Evolutionary conservation across 2,113 vertebrate genomes (phyloP).

Genomic region (Crotalus tigris): DNA sequence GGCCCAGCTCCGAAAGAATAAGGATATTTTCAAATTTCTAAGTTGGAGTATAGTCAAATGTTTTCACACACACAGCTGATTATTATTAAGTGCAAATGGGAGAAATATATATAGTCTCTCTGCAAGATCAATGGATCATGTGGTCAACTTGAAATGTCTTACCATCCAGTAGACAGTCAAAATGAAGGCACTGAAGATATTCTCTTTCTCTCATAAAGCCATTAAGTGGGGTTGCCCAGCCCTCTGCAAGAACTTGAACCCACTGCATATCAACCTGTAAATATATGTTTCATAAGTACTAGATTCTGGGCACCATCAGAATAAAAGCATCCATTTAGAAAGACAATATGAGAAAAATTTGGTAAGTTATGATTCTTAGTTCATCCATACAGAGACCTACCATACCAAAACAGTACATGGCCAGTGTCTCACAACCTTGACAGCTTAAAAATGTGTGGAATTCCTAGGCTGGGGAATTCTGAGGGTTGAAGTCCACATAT

Average conservation of each 20-base stretch:
- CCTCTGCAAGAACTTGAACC: constrained; percentile 98
- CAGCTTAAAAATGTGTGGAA: background rate
- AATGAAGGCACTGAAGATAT: constrained; percentile 96
- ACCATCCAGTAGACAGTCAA: constrained; percentile 96
- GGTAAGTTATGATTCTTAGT: constrained; percentile 4
- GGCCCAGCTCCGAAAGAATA: background rate
- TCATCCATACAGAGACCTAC: constrained; percentile 9
- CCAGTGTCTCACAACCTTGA: background rate
- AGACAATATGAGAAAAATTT: background rate
- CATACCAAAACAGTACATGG: background rate
- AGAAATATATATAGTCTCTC: background rate
- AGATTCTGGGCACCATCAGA: background rate
- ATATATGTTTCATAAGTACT: constrained; percentile 6
- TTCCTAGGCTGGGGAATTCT: background rate
- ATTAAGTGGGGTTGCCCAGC: constrained; percentile 95
- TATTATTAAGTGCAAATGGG: background rate
- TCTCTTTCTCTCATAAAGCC: constrained; percentile 98
- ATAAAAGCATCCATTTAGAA: background rate
- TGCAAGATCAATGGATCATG: background rate
- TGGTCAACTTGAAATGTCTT: constrained; percentile 45
- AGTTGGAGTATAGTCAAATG: background rate
- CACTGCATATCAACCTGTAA: constrained; percentile 96
- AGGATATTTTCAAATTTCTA: background rate
- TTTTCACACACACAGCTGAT: background rate
- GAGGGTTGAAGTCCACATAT: background rate